These are phyloP conservation scores for Heterocephalus glaber DNA, from an alignment of 2,113 vertebrate species.

Conservation along the genomic window DNA sequence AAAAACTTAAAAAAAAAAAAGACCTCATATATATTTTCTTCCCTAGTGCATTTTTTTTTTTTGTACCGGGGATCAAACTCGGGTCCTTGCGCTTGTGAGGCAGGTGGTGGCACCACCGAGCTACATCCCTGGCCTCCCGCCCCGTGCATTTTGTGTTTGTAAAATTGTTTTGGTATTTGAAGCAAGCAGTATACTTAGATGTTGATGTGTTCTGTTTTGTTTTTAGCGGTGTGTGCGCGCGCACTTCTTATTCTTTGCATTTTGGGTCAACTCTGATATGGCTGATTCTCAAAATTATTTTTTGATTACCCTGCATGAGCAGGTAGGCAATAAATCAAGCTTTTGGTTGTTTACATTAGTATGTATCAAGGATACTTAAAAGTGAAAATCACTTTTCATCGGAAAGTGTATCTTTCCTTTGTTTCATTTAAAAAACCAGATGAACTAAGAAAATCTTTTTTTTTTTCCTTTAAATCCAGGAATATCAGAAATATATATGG, in stretches of 20 bases:
- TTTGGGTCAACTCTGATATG: background rate
- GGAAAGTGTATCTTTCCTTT: background rate
- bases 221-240: conserved; percentile 24
- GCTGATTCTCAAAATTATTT: conserved; percentile 14
- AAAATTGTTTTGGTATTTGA: background rate
- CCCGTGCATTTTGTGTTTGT: conserved; percentile 37
- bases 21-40: too few relatives aligned
- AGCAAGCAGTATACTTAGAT: background rate
- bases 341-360: background rate
- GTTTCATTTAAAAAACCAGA: background rate
- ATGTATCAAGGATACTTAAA: background rate
- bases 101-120: too few relatives aligned
- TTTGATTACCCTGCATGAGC: background rate
- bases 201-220: background rate
- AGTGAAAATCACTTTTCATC: conserved; percentile 19
- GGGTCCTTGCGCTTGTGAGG: too few relatives aligned
- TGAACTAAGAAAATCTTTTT: background rate
- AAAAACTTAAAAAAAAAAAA: too few relatives aligned
- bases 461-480: background rate
- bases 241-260: conserved; percentile 29
- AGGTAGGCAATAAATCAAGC: background rate
- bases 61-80: too few relatives aligned
- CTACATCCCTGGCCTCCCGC: too few relatives aligned
- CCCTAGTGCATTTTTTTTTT: too few relatives aligned
- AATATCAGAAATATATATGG: background rate